A percentile compares a stretch with the other conserved stretches of the same genome.
Evolutionary conservation across 2,113 vertebrate genomes (phyloP).

Genomic region (Mus pahari): DNA sequence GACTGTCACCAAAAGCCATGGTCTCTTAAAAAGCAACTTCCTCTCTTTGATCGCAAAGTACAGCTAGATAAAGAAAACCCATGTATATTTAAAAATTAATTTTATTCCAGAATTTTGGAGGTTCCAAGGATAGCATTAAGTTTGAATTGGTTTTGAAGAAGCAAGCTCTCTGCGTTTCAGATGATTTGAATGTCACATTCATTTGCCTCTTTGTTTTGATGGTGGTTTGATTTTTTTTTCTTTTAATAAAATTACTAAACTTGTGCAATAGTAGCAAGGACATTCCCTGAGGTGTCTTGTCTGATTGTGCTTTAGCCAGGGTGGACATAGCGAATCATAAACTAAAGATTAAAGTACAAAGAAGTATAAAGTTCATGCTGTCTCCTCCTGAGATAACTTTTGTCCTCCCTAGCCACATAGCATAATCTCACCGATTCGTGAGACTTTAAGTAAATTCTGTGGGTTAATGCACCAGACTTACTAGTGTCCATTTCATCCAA

Average conservation of each 20-base stretch:
- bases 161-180: slow-evolving; percentile 66
- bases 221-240: slow-evolving; percentile 54
- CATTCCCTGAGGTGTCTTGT: slow-evolving; percentile 66
- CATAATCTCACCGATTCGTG: slow-evolving; percentile 42
- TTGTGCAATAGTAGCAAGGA: slow-evolving; percentile 65
- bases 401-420: slow-evolving; percentile 12
- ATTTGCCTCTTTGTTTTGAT: slow-evolving; percentile 71
- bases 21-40: slow-evolving; percentile 41
- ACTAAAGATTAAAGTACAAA: slow-evolving; percentile 50
- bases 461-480: slow-evolving; percentile 44
- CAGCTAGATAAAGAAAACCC: slow-evolving; percentile 51
- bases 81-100: slow-evolving; percentile 55
- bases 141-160: slow-evolving; percentile 60
- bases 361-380: slow-evolving; percentile 56
- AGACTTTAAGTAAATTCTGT: slow-evolving; percentile 48
- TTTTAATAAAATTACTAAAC: slow-evolving; percentile 72
- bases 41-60: slow-evolving; percentile 53
- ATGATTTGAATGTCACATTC: slow-evolving; percentile 66
- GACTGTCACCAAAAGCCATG: slow-evolving; percentile 63
- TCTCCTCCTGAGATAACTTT: slow-evolving; percentile 47
- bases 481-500: slow-evolving; percentile 59
- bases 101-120: slow-evolving; percentile 66
- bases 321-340: slow-evolving; percentile 45
- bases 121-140: slow-evolving; percentile 55
- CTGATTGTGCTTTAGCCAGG: slow-evolving; percentile 58